Percentiles rank a stretch among this genome's conserved stretches.
Conservation (phyloP, 2,888 invertebrate genomes). For the Coenonympha glycerion region DNA sequence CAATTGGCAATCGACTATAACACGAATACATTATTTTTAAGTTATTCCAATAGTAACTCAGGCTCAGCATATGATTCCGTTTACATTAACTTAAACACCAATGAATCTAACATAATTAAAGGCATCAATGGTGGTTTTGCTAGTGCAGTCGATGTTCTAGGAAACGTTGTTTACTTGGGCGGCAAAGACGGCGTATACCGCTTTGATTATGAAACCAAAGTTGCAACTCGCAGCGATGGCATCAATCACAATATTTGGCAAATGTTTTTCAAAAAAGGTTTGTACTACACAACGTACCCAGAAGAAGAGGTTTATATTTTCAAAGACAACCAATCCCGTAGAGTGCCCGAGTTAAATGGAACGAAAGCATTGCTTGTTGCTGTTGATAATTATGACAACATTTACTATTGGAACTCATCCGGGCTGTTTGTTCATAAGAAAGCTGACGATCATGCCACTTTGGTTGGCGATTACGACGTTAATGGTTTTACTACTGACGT, state of each 20-base stretch:
- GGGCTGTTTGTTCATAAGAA: slow-evolving; percentile 29
- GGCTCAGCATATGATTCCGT: slow-evolving; percentile 38
- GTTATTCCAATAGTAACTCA: slow-evolving; percentile 34
- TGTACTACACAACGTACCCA: slow-evolving; percentile 50
- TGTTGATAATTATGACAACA: slow-evolving; percentile 29
- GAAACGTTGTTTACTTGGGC: slow-evolving; percentile 49
- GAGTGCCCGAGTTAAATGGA: slow-evolving; percentile 26
- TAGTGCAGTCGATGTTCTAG: slow-evolving; percentile 43
- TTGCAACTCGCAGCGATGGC: slow-evolving; percentile 34
- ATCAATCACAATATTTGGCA: slow-evolving; percentile 52
- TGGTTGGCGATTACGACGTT: slow-evolving; percentile 30
- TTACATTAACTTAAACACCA: slow-evolving; percentile 46
- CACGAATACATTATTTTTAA: slow-evolving; percentile 54
- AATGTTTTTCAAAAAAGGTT: slow-evolving; percentile 49
- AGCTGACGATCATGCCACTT: slow-evolving; percentile 13
- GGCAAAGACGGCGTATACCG: slow-evolving; percentile 49
- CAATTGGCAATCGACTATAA: slow-evolving; percentile 53
- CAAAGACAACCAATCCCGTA: slow-evolving; percentile 23
- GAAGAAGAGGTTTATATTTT: slow-evolving; percentile 28
- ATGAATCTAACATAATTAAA: slow-evolving; percentile 37
- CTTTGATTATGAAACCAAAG: slow-evolving; percentile 41
- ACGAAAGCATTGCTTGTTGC: slow-evolving; percentile 32
- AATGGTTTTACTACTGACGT: slow-evolving; percentile 34
- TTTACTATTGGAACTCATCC: slow-evolving; percentile 34
- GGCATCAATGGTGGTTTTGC: slow-evolving; percentile 50